Evolutionary conservation across 2,113 vertebrate genomes (phyloP).

Genomic region (Phaethornis superciliosus): DNA sequence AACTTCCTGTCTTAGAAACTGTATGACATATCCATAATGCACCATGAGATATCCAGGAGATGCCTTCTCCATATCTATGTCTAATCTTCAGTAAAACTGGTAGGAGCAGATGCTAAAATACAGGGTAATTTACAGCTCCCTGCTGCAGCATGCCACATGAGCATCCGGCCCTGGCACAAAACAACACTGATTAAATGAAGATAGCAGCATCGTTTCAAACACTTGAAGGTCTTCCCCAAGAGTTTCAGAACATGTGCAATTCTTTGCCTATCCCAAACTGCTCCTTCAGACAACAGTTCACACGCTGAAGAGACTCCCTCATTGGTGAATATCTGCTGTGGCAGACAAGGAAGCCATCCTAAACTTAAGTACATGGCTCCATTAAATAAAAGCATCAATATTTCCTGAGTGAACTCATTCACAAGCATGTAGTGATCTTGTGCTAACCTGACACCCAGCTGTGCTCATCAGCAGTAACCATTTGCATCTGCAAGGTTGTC

Average conservation of each 20-base stretch:
- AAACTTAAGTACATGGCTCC: not conserved
- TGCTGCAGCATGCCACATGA: not conserved
- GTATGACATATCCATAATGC: not conserved
- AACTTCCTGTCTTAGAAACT: not conserved
- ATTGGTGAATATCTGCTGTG: not conserved
- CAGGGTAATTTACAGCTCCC: not conserved
- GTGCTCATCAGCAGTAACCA: not conserved
- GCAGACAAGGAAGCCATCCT: not conserved
- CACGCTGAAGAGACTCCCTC: not conserved
- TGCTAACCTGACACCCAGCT: not conserved
- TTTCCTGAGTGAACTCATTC: not conserved
- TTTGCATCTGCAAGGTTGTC: not conserved
- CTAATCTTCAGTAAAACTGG: not conserved
- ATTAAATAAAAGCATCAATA: not conserved
- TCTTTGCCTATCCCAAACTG: not conserved
- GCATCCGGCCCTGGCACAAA: not conserved
- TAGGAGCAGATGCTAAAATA: not conserved
- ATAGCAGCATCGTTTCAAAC: not conserved
- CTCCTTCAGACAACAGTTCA: not conserved
- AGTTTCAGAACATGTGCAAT: rapidly evolving
- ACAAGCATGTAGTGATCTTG: not conserved
- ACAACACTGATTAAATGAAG: not conserved
- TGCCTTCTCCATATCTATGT: not conserved
- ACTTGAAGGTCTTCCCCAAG: not conserved
- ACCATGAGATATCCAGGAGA: not conserved